Conservation (phyloP, 2,113 vertebrate species). For the Forbesichthys papilliferus region DNA sequence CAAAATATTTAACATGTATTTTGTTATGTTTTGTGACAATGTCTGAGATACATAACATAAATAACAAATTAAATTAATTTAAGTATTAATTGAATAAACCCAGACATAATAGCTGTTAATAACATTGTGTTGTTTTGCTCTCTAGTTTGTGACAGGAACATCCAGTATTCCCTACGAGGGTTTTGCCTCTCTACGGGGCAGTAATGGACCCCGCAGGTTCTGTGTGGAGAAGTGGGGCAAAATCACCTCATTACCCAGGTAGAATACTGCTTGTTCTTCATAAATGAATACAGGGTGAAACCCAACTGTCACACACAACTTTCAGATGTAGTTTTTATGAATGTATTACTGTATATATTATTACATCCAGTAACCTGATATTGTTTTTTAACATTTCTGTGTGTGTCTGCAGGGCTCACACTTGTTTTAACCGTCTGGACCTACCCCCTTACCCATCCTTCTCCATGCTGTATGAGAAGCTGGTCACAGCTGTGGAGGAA, state of each 20-base stretch:
- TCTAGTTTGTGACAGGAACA: conserved; percentile 96
- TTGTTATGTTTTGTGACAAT: no score
- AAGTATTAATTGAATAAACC: no score
- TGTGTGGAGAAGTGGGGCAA: conserved; percentile 99
- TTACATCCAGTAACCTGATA: no score
- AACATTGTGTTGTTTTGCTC: conserved; percentile 14
- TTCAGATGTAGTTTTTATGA: no score
- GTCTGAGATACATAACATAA: no score
- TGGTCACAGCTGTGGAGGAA: conserved; percentile 97
- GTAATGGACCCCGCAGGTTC: conserved; percentile 94
- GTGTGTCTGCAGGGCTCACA: conserved; percentile 86
- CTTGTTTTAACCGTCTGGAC: conserved; percentile 97
- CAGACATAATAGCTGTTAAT: not conserved
- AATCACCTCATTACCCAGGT: conserved; percentile 97
- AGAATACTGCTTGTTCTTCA: conserved; percentile 18
- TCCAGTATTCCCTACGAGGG: conserved; percentile 98
- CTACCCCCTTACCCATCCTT: conserved; percentile 96
- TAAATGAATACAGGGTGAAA: not conserved
- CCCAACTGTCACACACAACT: no score
- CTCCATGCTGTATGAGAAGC: conserved; percentile 97
- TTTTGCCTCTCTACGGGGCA: conserved; percentile 92
- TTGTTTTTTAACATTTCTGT: not conserved
- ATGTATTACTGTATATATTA: no score
- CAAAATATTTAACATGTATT: no score
- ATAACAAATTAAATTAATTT: no score